phyloP scores from a whole-genome alignment of 2,888 invertebrate genomes.

The Drosophila paramelanica region DNA sequence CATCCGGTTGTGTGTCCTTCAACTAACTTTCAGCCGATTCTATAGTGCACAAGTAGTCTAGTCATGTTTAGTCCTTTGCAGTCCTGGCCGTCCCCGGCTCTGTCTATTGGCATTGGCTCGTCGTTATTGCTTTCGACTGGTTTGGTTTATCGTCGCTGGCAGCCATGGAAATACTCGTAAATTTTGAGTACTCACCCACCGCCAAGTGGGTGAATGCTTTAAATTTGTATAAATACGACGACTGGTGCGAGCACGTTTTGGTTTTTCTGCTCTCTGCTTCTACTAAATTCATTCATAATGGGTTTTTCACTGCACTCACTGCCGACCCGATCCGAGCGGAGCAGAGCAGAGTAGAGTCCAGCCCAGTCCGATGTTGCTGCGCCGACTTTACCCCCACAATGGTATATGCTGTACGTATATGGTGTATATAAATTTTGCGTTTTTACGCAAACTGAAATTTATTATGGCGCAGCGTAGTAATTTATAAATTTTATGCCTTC shows the following conservation, averaged over 20 bases:
- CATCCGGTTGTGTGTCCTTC: slow-evolving; percentile 62
- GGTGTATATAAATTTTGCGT: slow-evolving; percentile 79
- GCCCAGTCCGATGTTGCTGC: slow-evolving; percentile 7
- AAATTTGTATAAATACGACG: slow-evolving; percentile 76
- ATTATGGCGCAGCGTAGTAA: slow-evolving; percentile 78
- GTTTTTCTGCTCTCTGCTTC: slow-evolving; percentile 54
- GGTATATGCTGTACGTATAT: slow-evolving; percentile 20
- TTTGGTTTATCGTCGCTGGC: slow-evolving; percentile 74
- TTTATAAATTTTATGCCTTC: slow-evolving; percentile 81
- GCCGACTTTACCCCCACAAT: not conserved
- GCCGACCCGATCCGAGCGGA: not conserved
- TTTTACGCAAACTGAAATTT: slow-evolving; percentile 80
- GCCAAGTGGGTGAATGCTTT: slow-evolving; percentile 57
- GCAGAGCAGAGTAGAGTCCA: slow-evolving; percentile 10
- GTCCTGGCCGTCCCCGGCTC: slow-evolving; percentile 41
- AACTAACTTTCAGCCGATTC: slow-evolving; percentile 55
- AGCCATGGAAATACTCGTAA: slow-evolving; percentile 78
- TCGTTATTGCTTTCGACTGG: slow-evolving; percentile 79
- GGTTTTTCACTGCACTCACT: slow-evolving; percentile 69
- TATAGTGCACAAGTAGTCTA: slow-evolving; percentile 41
- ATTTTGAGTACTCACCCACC: slow-evolving; percentile 54
- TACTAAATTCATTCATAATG: slow-evolving; percentile 81
- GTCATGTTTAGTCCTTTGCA: slow-evolving; percentile 51
- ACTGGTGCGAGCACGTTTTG: slow-evolving; percentile 55
- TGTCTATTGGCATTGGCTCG: slow-evolving; percentile 75